phyloP scores from a whole-genome alignment of 2,113 vertebrate genomes.

The Eublepharis macularius region DNA sequence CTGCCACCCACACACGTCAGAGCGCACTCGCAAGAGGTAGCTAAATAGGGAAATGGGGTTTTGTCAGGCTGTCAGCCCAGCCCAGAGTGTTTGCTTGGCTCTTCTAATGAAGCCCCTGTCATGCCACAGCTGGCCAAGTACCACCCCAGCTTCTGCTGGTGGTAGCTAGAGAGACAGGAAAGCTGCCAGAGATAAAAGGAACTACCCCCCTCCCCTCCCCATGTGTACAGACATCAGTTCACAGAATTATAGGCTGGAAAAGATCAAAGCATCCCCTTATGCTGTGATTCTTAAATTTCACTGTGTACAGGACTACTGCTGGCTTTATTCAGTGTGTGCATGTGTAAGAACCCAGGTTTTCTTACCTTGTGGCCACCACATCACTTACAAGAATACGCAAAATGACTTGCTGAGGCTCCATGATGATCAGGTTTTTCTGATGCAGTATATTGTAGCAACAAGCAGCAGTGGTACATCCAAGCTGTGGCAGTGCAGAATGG shows the following conservation, averaged over 20 bases:
- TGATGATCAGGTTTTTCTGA: too few species aligned
- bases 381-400: too few species aligned
- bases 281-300: background rate
- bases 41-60: slow-evolving; percentile 6
- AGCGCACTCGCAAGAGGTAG: background rate
- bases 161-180: background rate
- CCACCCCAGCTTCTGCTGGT: background rate
- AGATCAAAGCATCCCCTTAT: background rate
- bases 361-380: too few species aligned
- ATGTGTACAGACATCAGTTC: background rate
- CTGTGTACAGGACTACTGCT: too few species aligned
- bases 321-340: background rate
- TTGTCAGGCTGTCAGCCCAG: background rate
- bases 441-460: too few species aligned
- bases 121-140: background rate
- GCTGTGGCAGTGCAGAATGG: too few species aligned
- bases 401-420: too few species aligned
- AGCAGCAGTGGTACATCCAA: too few species aligned
- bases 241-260: background rate
- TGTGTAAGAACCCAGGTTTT: too few species aligned
- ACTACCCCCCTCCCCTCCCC: background rate
- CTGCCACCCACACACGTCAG: background rate
- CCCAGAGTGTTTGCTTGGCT: background rate
- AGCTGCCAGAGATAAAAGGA: background rate
- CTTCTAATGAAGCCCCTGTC: background rate